phyloP scores from a whole-genome alignment of 2,888 invertebrate genomes.

The Branchipolynoe longqiensis region DNA sequence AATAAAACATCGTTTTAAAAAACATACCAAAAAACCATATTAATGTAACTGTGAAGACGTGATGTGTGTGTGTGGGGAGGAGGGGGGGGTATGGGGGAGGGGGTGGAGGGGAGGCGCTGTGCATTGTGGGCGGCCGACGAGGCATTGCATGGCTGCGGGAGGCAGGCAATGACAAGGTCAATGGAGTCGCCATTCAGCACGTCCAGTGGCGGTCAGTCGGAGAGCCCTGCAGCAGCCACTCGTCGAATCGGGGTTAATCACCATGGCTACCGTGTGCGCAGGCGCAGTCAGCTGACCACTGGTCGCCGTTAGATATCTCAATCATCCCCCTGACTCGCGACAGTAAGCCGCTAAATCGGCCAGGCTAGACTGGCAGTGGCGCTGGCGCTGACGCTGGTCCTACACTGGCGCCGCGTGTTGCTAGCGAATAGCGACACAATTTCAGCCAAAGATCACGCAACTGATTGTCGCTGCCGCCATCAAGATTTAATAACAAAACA shows the following conservation, averaged over 20 bases:
- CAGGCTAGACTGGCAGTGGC: background rate
- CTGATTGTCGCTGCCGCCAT: too few species aligned
- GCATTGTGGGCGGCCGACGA: too few species aligned
- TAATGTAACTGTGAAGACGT: too few species aligned
- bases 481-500: too few species aligned
- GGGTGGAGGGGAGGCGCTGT: conserved; percentile 1
- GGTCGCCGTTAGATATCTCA: conserved; percentile 50
- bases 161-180: conserved; percentile 45
- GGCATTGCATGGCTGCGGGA: conserved; percentile 8
- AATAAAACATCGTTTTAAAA: too few species aligned
- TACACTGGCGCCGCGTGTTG: too few species aligned
- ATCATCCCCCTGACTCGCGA: conserved; percentile 22
- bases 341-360: conserved; percentile 39
- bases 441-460: too few species aligned
- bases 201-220: conserved; percentile 12
- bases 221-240: conserved; percentile 2
- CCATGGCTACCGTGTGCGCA: conserved; percentile 14
- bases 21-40: too few species aligned
- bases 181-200: conserved; percentile 17
- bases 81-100: background rate
- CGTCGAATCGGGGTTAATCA: conserved; percentile 55
- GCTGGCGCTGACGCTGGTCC: too few species aligned
- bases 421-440: too few species aligned
- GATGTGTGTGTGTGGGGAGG: background rate
- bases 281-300: conserved; percentile 40